These are phyloP conservation scores for Osmerus eperlanus DNA, from an alignment of 2,113 vertebrate species.

Conservation along the genomic window DNA sequence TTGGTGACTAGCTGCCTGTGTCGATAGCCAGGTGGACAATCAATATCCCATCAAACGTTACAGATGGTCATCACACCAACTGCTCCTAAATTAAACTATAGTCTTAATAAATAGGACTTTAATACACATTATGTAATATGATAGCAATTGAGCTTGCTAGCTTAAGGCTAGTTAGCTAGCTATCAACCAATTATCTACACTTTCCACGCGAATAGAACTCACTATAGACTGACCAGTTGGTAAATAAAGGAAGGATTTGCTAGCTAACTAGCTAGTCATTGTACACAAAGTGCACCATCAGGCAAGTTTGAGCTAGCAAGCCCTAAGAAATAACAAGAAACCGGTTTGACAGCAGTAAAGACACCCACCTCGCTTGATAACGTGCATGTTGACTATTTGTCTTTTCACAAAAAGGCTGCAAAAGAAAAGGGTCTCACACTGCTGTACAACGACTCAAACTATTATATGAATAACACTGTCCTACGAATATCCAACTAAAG, in stretches of 20 bases:
- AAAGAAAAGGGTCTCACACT: neutral
- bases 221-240: too few relatives aligned
- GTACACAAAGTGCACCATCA: neutral
- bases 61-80: too few relatives aligned
- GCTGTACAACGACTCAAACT: neutral
- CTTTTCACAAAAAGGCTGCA: neutral
- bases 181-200: neutral
- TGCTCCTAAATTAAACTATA: too few relatives aligned
- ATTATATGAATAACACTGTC: neutral
- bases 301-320: neutral
- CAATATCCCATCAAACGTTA: too few relatives aligned
- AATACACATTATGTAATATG: too few relatives aligned
- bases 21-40: too few relatives aligned
- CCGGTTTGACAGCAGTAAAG: neutral
- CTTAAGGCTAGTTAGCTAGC: neutral
- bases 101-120: too few relatives aligned
- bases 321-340: neutral
- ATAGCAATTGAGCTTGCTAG: neutral
- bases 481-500: neutral
- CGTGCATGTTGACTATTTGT: slow-evolving; percentile 77
- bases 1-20: too few relatives aligned
- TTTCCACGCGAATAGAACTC: too few relatives aligned
- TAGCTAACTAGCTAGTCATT: neutral
- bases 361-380: slow-evolving; percentile 86
- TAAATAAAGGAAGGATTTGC: neutral